Evolutionary conservation across 1,140 invertebrate species (phyloP), one percentile per base, ranked within the genome.

Genomic region (Pissodes strobi): DNA sequence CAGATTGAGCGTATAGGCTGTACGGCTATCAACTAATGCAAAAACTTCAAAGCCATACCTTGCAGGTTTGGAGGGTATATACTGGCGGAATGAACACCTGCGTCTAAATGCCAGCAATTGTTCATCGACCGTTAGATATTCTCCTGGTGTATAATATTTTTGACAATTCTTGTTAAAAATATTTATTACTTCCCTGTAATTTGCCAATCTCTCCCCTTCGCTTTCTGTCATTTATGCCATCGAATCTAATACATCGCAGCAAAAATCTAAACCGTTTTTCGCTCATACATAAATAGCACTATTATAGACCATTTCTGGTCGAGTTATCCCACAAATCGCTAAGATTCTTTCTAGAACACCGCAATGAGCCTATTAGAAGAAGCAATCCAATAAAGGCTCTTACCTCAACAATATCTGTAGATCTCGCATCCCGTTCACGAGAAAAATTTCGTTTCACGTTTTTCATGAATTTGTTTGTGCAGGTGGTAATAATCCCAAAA

Each of bases 41-140:
- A 67, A 76, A 27, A 78, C 63, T 72, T 79, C 78, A n/a, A 79
- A 72, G 4, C 72, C 74, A 66, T 77, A 78, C 69, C 76, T 15
- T 72, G 57, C 76, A 80, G 41, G 65, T n/a, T n/a, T n/a, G n/a
- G n/a, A n/a, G n/a, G n/a, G n/a, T n/a, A n/a, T n/a, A n/a, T n/a
- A n/a, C n/a, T n/a, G n/a, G n/a, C n/a, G n/a, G n/a, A n/a, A n/a
- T n/a, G n/a, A n/a, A n/a, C n/a, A n/a, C 15, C 74, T 46, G 22
- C 77, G 78, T 17, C 78, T 17, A 39, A 55, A 55, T 4, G 52
- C 52, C 17, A 38, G 15, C n/a, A 55, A 18, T 17, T 55, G 52
- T 19, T 39, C 19, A 39, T 38, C 37, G n/a, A 55, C 17, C 9
- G 52, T 55, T 1, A 39, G 5, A 22, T 17, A 55, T 18, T 21